Base-by-base conservation (phyloP, 2,113 vertebrate species). In the Struthio camelus region DNA sequence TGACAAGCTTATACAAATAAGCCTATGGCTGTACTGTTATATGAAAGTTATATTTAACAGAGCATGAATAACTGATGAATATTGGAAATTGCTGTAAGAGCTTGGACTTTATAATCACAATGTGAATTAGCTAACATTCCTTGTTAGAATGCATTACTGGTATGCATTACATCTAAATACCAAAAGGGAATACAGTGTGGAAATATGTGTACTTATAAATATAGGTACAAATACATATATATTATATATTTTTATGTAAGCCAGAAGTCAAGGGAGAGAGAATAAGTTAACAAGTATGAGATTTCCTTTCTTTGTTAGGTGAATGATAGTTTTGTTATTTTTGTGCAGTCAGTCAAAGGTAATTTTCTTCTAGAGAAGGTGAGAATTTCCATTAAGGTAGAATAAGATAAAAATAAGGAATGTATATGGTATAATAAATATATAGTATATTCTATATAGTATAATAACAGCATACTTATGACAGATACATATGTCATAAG, bases 51-150 rank as follows among this genome's bases (percentile, higher is more conserved):
- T 72, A 6, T 71, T 85, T 69, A 95, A 62, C 2, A 25, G 62
- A 61, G 85, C 73, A 89, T 66, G 50, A 95, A 92, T 91, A 93
- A 89, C 44, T 76, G 58, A 93, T 93, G 59, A 82, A 62, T 62
- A 18, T 56, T 93, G 65, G 54, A 94, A 89, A 84, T 81, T 81
- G 65, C 59, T 85, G n/a, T 32, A 38, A 81, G 65, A 88, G 11
- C 7, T 59, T 23, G 2, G 90, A 50, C 84, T 95, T 86, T 71
- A 53, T 83, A 91, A 81, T 19, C 9, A 10, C 48, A 64, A 20
- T 23, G 25, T 92, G 12, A 34, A 81, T 89, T 80, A 61, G 5
- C 14, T 30, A 12, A 48, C 4, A 12, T 71, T 93, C 87, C 50
- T 79, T 66, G 32, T 80, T 61, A 71, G 79, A 88, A 62, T 56